Evolutionary conservation across 2,888 invertebrate species (phyloP).

Genomic region (Leucoptera coffeella): DNA sequence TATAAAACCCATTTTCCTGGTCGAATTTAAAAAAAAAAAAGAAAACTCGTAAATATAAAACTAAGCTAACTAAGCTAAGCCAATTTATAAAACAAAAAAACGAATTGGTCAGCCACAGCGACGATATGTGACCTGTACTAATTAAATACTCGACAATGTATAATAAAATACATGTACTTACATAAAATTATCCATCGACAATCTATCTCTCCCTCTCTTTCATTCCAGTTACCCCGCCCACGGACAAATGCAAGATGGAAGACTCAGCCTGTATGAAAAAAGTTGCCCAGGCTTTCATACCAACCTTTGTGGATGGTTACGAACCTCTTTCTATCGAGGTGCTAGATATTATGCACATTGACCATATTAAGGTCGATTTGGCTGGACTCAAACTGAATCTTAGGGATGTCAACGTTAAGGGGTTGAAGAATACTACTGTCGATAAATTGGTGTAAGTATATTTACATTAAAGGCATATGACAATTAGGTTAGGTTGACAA

Average conservation of each 20-base stretch:
- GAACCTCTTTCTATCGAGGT: constrained; percentile 16
- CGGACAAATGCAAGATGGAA: constrained; percentile 17
- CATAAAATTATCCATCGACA: no score
- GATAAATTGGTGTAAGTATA: constrained; percentile 16
- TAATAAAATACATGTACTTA: no score
- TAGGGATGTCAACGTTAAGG: constrained; percentile 13
- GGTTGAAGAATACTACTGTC: constrained; percentile 11
- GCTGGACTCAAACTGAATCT: constrained; percentile 21
- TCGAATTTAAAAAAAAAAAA: no score
- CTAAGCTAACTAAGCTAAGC: no score
- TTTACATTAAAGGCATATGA: no score
- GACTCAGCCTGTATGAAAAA: constrained; percentile 16
- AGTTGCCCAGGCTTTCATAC: constrained; percentile 13
- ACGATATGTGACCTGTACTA: no score
- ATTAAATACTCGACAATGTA: no score
- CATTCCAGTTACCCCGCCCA: constrained; percentile 16
- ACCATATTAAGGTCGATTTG: constrained; percentile 17
- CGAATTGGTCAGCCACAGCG: no score
- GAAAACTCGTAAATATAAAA: no score
- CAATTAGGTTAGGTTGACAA: no score
- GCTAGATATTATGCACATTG: constrained; percentile 20
- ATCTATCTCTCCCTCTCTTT: not conserved
- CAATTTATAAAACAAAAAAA: no score
- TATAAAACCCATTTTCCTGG: no score
- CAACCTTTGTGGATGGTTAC: constrained; percentile 15